A percentile compares a stretch with the other conserved stretches of the same genome.
phyloP scores from a whole-genome alignment of 2,888 invertebrate genomes.

The Buathra laborator region DNA sequence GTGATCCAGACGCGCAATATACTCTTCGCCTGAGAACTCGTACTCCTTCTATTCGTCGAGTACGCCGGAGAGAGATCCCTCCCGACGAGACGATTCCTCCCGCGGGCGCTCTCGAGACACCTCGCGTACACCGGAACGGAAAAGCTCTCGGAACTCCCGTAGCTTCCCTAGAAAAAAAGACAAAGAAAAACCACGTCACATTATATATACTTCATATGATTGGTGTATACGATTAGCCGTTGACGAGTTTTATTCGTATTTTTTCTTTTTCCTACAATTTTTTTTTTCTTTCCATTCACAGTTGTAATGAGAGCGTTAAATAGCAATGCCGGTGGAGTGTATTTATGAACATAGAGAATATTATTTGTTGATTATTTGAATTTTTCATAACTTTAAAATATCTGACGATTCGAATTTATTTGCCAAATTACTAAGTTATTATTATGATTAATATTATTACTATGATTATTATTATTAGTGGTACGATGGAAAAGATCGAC shows the following conservation, averaged over 20 bases:
- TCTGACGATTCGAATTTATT: neutral
- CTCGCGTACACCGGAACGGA: too few relatives aligned
- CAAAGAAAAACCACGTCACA: too few relatives aligned
- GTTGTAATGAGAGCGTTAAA: neutral
- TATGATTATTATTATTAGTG: constrained; percentile 12
- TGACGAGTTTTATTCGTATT: constrained; percentile 36
- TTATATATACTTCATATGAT: constrained; percentile 2
- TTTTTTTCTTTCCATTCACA: neutral
- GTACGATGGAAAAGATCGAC: constrained; percentile 3
- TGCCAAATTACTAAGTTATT: constrained; percentile 16
- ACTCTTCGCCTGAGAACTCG: too few relatives aligned
- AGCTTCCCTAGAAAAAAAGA: too few relatives aligned
- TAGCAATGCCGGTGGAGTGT: neutral
- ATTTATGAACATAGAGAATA: neutral
- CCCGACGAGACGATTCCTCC: too few relatives aligned
- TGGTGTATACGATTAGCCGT: constrained; percentile 9
- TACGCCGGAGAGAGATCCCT: too few relatives aligned
- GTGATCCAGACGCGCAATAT: neutral
- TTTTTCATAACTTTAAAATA: neutral
- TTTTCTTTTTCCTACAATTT: constrained; percentile 9
- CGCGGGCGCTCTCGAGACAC: too few relatives aligned
- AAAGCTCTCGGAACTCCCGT: too few relatives aligned
- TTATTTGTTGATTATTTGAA: neutral
- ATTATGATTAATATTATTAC: constrained; percentile 11
- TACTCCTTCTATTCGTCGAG: too few relatives aligned